Conservation (phyloP, 2,888 invertebrate genomes). For the Adelphocoris suturalis region DNA sequence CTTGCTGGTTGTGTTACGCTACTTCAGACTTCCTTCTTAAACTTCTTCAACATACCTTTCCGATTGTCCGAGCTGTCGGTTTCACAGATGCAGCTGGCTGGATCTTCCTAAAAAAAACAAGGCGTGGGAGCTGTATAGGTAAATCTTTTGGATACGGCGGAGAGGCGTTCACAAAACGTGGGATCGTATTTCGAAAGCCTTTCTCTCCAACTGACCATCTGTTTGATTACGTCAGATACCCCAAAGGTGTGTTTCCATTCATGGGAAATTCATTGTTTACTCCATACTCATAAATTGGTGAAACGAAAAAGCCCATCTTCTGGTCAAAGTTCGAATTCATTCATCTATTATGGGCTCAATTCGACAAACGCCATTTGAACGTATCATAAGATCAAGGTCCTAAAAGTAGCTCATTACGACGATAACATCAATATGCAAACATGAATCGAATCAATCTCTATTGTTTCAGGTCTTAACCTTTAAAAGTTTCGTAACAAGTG, state of each 20-base stretch:
- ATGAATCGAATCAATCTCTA: no score
- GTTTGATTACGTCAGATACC: neutral
- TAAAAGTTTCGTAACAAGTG: no score
- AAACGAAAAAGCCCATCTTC: no score
- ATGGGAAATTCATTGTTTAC: neutral
- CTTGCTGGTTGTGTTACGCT: neutral
- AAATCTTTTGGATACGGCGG: neutral
- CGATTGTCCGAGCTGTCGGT: neutral
- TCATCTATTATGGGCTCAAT: no score
- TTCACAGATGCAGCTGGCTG: neutral
- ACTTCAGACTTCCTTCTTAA: neutral
- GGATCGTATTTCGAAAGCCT: conserved; percentile 38
- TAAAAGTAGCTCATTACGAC: no score
- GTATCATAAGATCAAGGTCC: no score
- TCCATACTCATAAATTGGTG: no score
- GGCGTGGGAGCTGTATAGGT: conserved; percentile 12
- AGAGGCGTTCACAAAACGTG: neutral
- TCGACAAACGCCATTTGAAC: no score
- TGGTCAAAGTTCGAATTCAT: no score
- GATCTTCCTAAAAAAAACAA: neutral
- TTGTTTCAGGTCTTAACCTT: no score
- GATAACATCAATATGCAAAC: no score
- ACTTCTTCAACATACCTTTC: neutral
- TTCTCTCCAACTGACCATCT: conserved; percentile 13
- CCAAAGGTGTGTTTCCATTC: neutral